These are phyloP conservation scores for Oncorhynchus mykiss DNA, from an alignment of 2,113 vertebrate species.

Conservation along the genomic window DNA sequence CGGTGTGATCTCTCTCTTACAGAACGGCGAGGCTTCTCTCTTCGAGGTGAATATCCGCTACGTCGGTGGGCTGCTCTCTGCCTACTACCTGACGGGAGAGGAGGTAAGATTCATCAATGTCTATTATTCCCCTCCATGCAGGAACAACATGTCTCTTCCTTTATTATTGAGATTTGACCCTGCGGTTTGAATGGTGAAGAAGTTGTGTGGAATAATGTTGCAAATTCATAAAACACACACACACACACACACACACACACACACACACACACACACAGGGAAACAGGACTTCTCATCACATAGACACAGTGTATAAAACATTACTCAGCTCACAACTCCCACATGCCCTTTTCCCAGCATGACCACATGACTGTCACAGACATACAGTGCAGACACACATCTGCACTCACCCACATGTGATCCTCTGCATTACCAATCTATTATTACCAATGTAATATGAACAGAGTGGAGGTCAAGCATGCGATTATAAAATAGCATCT, in stretches of 20 bases:
- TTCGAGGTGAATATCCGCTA: slow-evolving; percentile 99
- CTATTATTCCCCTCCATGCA: slow-evolving; percentile 34
- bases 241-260: not conserved
- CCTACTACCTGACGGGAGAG: slow-evolving; percentile 89
- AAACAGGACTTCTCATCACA: not conserved
- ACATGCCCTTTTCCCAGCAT: not conserved
- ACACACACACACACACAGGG: not conserved
- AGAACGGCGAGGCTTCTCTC: slow-evolving; percentile 95
- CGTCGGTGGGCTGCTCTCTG: slow-evolving; percentile 87
- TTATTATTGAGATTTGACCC: slow-evolving; percentile 33
- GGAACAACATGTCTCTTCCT: slow-evolving; percentile 47
- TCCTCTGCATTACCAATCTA: not conserved
- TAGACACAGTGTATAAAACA: not conserved
- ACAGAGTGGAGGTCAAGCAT: no score
- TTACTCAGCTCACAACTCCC: no score
- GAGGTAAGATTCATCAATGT: slow-evolving; percentile 80
- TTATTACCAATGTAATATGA: no score
- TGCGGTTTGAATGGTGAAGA: slow-evolving; percentile 49
- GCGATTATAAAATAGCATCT: no score
- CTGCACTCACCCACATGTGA: slow-evolving; percentile 1
- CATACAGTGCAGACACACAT: not conserved
- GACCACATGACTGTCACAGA: not conserved
- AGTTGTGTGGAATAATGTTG: not conserved
- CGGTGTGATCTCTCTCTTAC: slow-evolving; percentile 43
- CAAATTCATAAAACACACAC: not conserved